These are phyloP conservation scores for Heliconius ethilla DNA, from an alignment of 2,888 invertebrate genomes.

Conservation along the genomic window DNA sequence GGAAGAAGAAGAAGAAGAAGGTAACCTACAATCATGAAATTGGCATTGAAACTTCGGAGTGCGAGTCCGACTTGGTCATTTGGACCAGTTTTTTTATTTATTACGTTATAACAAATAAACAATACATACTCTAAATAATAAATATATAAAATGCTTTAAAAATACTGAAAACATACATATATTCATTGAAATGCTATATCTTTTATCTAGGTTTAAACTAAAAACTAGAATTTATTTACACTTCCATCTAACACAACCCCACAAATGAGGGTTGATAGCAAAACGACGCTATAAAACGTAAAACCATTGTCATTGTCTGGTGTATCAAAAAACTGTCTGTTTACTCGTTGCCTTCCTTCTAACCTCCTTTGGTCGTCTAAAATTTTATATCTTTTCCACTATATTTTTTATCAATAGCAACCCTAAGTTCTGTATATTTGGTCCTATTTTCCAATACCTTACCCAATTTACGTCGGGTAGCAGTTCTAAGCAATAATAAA, in stretches of 20 bases:
- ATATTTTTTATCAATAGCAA: slow-evolving; percentile 14
- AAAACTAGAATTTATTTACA: neutral
- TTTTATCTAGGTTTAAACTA: neutral
- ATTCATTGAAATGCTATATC: no score
- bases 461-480: slow-evolving; percentile 32
- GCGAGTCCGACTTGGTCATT: no score
- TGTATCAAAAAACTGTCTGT: slow-evolving; percentile 43
- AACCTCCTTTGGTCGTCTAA: slow-evolving; percentile 35
- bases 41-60: no score
- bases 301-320: slow-evolving; percentile 42
- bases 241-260: slow-evolving; percentile 18
- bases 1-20: no score
- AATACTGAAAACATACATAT: no score
- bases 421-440: slow-evolving; percentile 24
- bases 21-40: no score
- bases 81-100: no score
- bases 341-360: slow-evolving; percentile 37
- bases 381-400: slow-evolving; percentile 34
- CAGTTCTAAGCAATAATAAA: slow-evolving; percentile 44
- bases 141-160: no score
- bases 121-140: no score
- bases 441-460: slow-evolving; percentile 21
- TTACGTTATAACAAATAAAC: no score
- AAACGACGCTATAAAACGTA: slow-evolving; percentile 41
- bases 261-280: slow-evolving; percentile 41